Evolutionary conservation across 2,113 vertebrate genomes (phyloP).

Genomic region (Raja brachyura): DNA sequence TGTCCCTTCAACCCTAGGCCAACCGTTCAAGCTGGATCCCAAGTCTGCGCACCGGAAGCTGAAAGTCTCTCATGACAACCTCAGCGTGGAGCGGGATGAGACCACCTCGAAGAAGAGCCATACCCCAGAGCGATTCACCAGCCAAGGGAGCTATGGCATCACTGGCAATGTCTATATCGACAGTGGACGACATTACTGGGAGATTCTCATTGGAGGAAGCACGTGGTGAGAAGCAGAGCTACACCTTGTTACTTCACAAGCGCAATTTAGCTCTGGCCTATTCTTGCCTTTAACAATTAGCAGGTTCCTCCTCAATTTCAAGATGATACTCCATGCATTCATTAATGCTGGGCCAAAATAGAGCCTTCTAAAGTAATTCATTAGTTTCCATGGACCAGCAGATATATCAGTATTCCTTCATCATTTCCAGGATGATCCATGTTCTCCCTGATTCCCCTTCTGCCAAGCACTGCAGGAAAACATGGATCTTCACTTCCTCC

Average conservation of each 20-base stretch:
- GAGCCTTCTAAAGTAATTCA: not conserved
- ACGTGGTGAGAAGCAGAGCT: conserved; percentile 71
- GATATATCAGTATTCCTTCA: not conserved
- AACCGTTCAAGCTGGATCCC: conserved; percentile 93
- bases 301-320: not conserved
- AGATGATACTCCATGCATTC: not conserved
- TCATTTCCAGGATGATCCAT: not conserved
- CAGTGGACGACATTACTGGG: conserved; percentile 96
- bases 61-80: conserved; percentile 88
- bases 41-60: conserved; percentile 92
- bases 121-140: conserved; percentile 86
- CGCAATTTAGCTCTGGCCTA: not conserved
- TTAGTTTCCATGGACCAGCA: not conserved
- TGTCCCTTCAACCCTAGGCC: conserved; percentile 60
- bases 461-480: not conserved
- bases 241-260: not conserved
- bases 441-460: not conserved
- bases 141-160: conserved; percentile 87
- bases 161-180: conserved; percentile 93
- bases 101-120: conserved; percentile 92
- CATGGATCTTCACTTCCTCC: not conserved
- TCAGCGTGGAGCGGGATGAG: conserved; percentile 93
- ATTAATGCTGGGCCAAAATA: not conserved
- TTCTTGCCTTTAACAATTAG: not conserved
- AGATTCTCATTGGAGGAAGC: conserved; percentile 91